phyloP scores from a whole-genome alignment of 2,113 vertebrate genomes.

The Apteryx owenii region DNA sequence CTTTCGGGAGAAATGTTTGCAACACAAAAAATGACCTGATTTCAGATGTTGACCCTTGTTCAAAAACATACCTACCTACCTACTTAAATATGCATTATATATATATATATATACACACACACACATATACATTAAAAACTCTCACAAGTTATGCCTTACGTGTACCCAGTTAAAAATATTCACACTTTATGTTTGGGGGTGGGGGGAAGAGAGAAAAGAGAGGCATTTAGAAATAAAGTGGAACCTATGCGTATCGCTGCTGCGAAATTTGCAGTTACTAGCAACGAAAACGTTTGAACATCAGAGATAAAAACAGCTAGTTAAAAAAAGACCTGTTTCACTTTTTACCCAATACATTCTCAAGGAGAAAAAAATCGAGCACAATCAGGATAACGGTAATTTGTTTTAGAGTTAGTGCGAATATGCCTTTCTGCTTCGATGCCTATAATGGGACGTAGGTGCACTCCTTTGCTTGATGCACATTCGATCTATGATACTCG shows the following conservation, averaged over 20 bases:
- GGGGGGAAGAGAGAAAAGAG: background rate
- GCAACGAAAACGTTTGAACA: background rate
- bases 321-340: background rate
- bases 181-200: background rate
- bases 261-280: background rate
- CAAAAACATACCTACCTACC: background rate
- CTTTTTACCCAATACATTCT: background rate
- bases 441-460: background rate
- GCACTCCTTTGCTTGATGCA: background rate
- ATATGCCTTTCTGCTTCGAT: background rate
- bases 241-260: background rate
- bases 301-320: background rate
- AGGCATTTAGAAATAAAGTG: background rate
- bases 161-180: background rate
- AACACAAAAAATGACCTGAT: background rate
- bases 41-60: background rate
- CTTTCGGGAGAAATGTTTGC: background rate
- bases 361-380: background rate
- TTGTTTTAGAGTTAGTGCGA: background rate
- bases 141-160: background rate
- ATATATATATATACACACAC: background rate
- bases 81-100: background rate
- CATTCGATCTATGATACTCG: constrained; percentile 51
- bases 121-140: background rate
- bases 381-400: background rate